Base-by-base conservation (phyloP, 1,140 invertebrate genomes). In the Aradophagus sp. region DNA sequence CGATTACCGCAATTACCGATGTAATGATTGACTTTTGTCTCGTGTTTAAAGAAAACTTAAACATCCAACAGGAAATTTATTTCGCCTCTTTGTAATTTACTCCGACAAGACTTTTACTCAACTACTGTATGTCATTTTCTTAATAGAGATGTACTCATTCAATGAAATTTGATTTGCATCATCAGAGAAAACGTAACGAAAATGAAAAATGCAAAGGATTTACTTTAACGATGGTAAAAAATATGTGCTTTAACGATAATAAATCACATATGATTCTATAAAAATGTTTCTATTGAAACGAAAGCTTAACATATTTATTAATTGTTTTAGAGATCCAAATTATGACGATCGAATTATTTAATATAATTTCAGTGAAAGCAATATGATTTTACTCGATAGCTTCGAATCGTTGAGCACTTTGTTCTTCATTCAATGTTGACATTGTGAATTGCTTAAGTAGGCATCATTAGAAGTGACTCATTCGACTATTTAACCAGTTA, bases 1-100 rank as follows among this genome's bases (percentile, higher is more conserved):
- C 23, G 63, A 8, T 12, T 16, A 17, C 6, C 26, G 27, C 26
- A 44, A 56, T 50, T 56, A 66, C 16, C 19, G 11, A 34, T 14
- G 6, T 50, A 35, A 48, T 55, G 42, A 56, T 65, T 27, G 29
- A 56, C 48, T 55, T 48, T 34, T 48, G 56, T 55, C 61, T 35
- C n/a, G 26, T 17, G 19, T 65, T 45, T 14, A 20, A 65, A 29
- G n/a, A 56, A 48, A 35, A 11, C 27, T 23, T 5, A 52, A 39
- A 36, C 47, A 29, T 39, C n/a, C n/a, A 31, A n/a, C n/a, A n/a
- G n/a, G n/a, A 55, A 48, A 48, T 41, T 65, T 41, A 65, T 47
- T 38, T 34, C 14, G 13, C 2, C 16, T 53, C 41, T 17, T 6
- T 20, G n/a, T 50, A 19, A 42, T 47, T 23, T 47, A 39, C n/a